These are phyloP conservation scores for Bujurquina vittata DNA, from an alignment of 2,113 vertebrate genomes.

Conservation along the genomic window DNA sequence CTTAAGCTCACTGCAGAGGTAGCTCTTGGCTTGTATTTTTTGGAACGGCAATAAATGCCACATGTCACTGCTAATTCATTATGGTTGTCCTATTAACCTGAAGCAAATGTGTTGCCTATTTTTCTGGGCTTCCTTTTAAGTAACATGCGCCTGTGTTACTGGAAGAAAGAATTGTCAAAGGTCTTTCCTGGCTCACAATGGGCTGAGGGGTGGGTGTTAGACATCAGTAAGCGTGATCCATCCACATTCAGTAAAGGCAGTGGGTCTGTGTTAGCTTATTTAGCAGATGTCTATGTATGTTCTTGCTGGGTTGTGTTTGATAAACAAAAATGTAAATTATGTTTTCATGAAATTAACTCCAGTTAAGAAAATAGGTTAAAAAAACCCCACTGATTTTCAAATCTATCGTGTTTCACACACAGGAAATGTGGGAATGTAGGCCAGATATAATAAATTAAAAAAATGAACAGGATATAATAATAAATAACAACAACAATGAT, in stretches of 20 bases:
- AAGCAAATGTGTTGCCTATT: neutral
- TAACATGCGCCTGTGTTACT: neutral
- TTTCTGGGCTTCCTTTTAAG: neutral
- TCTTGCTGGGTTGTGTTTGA: neutral
- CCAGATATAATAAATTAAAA: neutral
- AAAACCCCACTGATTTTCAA: no score
- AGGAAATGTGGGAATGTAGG: neutral
- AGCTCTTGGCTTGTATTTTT: slow-evolving; percentile 33
- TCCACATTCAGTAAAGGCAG: neutral
- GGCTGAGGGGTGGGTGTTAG: neutral
- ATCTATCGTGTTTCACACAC: no score
- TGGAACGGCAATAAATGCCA: slow-evolving; percentile 46
- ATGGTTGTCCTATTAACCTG: neutral
- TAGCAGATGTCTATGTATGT: neutral
- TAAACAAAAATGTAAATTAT: neutral
- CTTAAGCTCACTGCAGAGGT: slow-evolving; percentile 16
- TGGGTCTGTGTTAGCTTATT: neutral
- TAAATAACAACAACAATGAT: neutral
- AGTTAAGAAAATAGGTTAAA: neutral
- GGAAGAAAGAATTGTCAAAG: neutral
- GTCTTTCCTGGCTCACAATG: neutral
- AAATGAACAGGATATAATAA: neutral
- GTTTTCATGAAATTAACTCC: neutral
- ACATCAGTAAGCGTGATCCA: neutral
- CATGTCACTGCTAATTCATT: neutral